These are phyloP conservation scores for Triplophysa yarkandensis DNA, from an alignment of 2,797 vertebrate species.

Conservation along the genomic window DNA sequence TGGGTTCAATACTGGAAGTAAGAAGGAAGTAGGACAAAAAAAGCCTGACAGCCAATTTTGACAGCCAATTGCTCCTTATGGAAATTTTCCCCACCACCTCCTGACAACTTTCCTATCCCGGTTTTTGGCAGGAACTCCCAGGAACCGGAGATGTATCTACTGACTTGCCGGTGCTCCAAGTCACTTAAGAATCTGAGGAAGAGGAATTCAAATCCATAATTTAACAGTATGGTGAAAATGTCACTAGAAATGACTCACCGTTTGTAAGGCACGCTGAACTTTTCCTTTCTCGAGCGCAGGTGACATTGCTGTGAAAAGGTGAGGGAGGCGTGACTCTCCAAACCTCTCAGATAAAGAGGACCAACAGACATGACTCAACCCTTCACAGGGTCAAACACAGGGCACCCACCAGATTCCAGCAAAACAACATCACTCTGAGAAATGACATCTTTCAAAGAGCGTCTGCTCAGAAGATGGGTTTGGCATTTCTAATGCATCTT, in stretches of 20 bases:
- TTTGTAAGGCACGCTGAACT: conserved; percentile 47
- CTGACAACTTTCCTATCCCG: conserved; percentile 47
- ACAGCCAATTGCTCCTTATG: conserved; percentile 54
- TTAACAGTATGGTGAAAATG: conserved; percentile 46
- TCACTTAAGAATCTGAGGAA: conserved; percentile 29
- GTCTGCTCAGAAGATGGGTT: conserved; percentile 30
- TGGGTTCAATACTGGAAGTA: conserved; percentile 37
- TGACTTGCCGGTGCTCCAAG: conserved; percentile 12
- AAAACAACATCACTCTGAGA: conserved; percentile 26
- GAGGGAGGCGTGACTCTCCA: conserved; percentile 21
- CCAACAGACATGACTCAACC: conserved; percentile 38
- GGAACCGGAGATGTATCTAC: conserved; percentile 44
- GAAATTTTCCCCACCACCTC: conserved; percentile 49
- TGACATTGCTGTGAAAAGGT: conserved; percentile 38
- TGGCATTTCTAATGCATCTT: conserved; percentile 34
- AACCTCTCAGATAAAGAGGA: conserved; percentile 45
- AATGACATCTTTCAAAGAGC: conserved; percentile 36
- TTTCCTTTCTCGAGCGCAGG: conserved; percentile 39
- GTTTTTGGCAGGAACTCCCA: conserved; percentile 38
- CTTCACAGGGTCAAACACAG: conserved; percentile 45
- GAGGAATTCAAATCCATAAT: conserved; percentile 55
- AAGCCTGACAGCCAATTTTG: conserved; percentile 37
- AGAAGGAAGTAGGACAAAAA: neutral
- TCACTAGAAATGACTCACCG: conserved; percentile 31
- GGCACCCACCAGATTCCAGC: conserved; percentile 8